Evolutionary conservation across 2,888 invertebrate genomes (phyloP).

Genomic region (Acronicta psi): DNA sequence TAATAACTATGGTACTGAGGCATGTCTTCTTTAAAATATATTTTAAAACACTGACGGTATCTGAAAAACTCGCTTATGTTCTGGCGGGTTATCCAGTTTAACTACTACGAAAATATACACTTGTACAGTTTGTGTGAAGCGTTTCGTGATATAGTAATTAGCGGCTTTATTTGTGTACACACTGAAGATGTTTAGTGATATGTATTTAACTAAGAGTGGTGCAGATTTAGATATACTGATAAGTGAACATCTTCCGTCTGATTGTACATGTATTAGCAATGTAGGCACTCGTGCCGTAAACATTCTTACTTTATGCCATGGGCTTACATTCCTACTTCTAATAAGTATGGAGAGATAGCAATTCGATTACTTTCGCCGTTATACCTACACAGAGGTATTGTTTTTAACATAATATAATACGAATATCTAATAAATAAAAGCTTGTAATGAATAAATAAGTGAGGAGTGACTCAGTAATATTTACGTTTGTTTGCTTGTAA

Average conservation of each 20-base stretch:
- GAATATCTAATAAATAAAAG: no score
- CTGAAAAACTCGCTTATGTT: not conserved
- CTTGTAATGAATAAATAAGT: no score
- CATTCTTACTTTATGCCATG: conserved; percentile 7
- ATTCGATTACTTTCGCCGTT: no score
- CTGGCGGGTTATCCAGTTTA: conserved; percentile 2
- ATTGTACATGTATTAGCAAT: conserved; percentile 17
- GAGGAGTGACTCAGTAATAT: no score
- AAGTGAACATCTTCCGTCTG: conserved; percentile 29
- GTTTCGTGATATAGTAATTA: conserved; percentile 54
- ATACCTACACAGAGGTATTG: no score
- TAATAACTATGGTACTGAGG: conserved; percentile 24
- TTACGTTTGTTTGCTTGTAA: no score
- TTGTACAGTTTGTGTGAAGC: conserved; percentile 31
- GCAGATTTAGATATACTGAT: conserved; percentile 39
- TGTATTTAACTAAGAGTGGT: conserved; percentile 58
- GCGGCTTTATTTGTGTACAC: conserved; percentile 59
- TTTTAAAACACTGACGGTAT: conserved; percentile 2
- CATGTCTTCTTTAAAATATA: conserved; percentile 24
- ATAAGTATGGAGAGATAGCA: no score
- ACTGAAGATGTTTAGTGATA: conserved; percentile 58
- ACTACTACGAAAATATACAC: conserved; percentile 1
- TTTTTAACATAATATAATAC: no score
- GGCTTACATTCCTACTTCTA: not conserved
- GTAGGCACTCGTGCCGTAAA: conserved; percentile 2